A percentile compares a stretch with the other conserved stretches of the same genome.
Evolutionary conservation across 2,888 invertebrate genomes (phyloP).

Genomic region (Sepioteuthis lessoniana): DNA sequence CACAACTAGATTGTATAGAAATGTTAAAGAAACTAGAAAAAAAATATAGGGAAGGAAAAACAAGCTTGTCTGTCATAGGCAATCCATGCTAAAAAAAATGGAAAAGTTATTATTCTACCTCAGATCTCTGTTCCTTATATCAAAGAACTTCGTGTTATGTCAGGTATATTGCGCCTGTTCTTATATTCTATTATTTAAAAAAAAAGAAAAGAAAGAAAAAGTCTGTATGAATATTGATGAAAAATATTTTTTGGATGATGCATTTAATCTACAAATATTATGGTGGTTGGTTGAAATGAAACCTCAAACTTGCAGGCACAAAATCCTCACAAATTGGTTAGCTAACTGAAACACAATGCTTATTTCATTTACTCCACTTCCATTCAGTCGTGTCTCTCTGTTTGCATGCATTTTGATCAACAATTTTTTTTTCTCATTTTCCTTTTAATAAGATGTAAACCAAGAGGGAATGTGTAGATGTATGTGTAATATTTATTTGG

Average conservation of each 20-base stretch:
- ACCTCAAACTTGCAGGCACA: not conserved
- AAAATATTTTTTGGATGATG: constrained; percentile 13
- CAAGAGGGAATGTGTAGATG: not conserved
- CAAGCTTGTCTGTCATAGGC: constrained; percentile 8
- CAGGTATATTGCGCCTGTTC: not conserved
- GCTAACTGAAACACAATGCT: not conserved
- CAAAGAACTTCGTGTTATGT: not conserved
- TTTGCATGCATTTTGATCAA: not conserved
- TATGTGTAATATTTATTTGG: not conserved
- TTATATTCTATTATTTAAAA: not conserved
- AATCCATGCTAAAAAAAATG: not conserved
- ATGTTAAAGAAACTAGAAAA: not conserved
- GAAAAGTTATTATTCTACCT: not conserved
- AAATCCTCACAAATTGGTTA: not conserved
- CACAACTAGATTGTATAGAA: not conserved
- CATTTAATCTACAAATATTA: not conserved
- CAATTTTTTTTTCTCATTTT: not conserved
- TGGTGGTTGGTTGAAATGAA: not conserved
- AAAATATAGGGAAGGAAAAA: not conserved
- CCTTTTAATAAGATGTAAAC: not conserved
- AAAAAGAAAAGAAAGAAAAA: not conserved
- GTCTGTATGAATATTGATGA: not conserved
- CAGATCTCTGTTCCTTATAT: not conserved
- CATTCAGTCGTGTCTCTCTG: not conserved
- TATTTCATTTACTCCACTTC: not conserved